phyloP scores from a whole-genome alignment of 2,797 vertebrate genomes.

The Astyanax mexicanus region DNA sequence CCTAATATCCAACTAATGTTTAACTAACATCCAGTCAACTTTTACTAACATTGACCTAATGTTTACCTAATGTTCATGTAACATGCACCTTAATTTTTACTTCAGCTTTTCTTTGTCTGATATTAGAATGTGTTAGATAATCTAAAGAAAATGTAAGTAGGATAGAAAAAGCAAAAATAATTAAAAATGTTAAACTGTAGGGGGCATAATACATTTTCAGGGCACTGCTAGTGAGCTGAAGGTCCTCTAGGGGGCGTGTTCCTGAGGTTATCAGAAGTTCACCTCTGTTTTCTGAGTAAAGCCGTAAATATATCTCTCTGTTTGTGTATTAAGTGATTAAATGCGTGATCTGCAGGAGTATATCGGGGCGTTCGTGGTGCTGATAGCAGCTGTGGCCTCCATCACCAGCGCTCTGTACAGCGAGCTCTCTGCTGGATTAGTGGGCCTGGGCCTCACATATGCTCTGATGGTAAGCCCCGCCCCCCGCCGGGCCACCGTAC shows the following conservation, averaged over 20 bases:
- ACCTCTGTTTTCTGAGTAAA: neutral
- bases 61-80: too few relatives aligned
- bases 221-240: too few relatives aligned
- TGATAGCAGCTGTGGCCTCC: slow-evolving; percentile 95
- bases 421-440: slow-evolving; percentile 89
- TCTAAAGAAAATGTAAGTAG: too few relatives aligned
- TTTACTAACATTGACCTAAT: too few relatives aligned
- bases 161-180: too few relatives aligned
- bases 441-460: slow-evolving; percentile 95
- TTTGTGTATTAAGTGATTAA: neutral
- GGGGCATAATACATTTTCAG: too few relatives aligned
- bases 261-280: neutral
- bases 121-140: too few relatives aligned
- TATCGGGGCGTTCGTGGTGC: slow-evolving; percentile 94
- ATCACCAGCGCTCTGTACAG: slow-evolving; percentile 89
- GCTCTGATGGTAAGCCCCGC: slow-evolving; percentile 91
- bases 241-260: neutral
- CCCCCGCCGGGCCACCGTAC: neutral
- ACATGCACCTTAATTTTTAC: too few relatives aligned
- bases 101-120: too few relatives aligned
- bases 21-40: too few relatives aligned
- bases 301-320: neutral
- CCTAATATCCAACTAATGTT: too few relatives aligned
- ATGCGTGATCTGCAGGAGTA: slow-evolving; percentile 84
- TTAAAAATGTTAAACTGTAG: too few relatives aligned